Evolutionary conservation across 2,113 vertebrate genomes (phyloP), one percentile per base, ranked within the genome.

Genomic region (Cinclus cinclus): DNA sequence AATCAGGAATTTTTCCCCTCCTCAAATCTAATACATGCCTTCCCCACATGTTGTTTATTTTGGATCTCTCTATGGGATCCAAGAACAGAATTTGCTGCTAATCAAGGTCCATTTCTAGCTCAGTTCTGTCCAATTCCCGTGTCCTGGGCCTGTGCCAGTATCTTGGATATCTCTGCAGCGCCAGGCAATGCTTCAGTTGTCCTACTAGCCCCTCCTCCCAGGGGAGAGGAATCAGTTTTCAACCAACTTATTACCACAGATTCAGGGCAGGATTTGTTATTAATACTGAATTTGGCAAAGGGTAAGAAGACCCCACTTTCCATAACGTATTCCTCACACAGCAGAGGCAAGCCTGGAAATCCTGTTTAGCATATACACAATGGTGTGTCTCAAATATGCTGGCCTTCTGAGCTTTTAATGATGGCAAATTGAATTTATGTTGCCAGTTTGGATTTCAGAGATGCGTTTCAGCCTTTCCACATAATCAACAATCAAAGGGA

Each of bases 281-380:
- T 83, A 91, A 93, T 78, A 81, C 62, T 73, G 86, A 93, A 86
- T 94, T 90, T 95, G 69, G 93, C 86, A 91, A 93, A 82, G 74
- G 37, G 37, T 62, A 93, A 88, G 80, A 93, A 93, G 47, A 94
- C 83, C 90, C 76, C 49, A 10, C 49, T 92, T 93, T 83, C 73
- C 65, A 6, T 65, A 82, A 63, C 0, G 0, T 60, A 78, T 93
- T 96, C 83, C 73, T 93, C 63, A 78, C 11, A 7, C 73, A 87
- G 76, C 94, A 44, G 21, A 94, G 86, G 41, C 2, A 1, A 93
- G 83, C 76, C 60, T 92, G n/a, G 47, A 92, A 89, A 81, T 80
- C 47, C 69, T 75, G 52, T 68, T 95, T 87, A 92, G 73, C 76
- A 52, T 60, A 92, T 50, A 83, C 83, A 83, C 69, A 90, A 92